A percentile compares a stretch with the other conserved stretches of the same genome.
Evolutionary conservation across 2,797 vertebrate species (phyloP).

Genomic region (Acanthornis magna): DNA sequence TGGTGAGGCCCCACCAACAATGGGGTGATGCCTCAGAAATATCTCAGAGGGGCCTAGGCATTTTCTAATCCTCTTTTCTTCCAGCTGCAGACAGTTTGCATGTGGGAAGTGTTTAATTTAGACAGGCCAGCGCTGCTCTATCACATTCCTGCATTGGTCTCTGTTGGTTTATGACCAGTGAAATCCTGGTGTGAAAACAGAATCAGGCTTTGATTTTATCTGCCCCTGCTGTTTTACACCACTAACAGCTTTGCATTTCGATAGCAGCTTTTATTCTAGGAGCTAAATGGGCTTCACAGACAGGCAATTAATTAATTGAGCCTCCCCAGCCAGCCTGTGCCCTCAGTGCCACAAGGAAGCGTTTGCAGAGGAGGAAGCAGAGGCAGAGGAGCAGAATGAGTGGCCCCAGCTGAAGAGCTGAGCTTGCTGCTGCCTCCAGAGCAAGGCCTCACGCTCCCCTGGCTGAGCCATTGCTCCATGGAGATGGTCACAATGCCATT

Average conservation of each 20-base stretch:
- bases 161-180: constrained; percentile 39
- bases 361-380: background rate
- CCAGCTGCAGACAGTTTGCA: background rate
- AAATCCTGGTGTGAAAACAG: constrained; percentile 48
- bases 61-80: background rate
- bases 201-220: constrained; percentile 42
- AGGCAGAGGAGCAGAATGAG: background rate
- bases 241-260: constrained; percentile 33
- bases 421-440: background rate
- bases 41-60: background rate
- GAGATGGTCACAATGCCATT: background rate
- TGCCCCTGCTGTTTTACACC: constrained; percentile 39
- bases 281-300: constrained; percentile 59
- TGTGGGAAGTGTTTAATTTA: constrained; percentile 25
- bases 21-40: background rate
- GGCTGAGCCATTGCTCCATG: background rate
- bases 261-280: constrained; percentile 48
- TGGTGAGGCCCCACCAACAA: accelerated
- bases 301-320: constrained; percentile 55
- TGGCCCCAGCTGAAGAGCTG: background rate
- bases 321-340: background rate
- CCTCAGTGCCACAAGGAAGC: background rate
- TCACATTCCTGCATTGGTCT: background rate
- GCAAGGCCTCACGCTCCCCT: accelerated
- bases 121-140: background rate